Evolutionary conservation across 2,113 vertebrate species (phyloP).

Genomic region (Patagioenas fasciata): DNA sequence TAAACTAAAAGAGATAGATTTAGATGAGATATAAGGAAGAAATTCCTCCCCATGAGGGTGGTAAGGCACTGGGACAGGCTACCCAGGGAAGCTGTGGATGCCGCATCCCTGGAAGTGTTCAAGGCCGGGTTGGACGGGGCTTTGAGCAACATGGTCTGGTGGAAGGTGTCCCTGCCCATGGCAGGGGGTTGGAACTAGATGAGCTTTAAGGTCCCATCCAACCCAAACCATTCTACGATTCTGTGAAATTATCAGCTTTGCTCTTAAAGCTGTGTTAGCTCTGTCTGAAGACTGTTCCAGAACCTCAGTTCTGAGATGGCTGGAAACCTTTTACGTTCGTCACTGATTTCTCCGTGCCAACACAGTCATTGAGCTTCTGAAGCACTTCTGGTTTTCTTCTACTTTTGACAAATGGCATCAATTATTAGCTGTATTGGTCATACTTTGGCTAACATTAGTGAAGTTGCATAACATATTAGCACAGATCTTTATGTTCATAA

Average conservation of each 20-base stretch:
- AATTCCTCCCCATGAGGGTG: too few species aligned
- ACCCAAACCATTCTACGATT: too few species aligned
- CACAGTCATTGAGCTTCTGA: neutral
- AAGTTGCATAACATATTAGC: neutral
- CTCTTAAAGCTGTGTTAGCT: neutral
- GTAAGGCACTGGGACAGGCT: too few species aligned
- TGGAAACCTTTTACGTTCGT: neutral
- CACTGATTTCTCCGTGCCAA: neutral
- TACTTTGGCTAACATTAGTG: slow-evolving; percentile 4
- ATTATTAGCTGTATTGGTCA: neutral
- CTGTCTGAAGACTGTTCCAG: neutral
- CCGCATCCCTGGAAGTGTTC: too few species aligned
- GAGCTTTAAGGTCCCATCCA: too few species aligned
- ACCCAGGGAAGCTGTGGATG: too few species aligned
- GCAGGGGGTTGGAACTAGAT: too few species aligned
- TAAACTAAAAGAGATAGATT: too few species aligned
- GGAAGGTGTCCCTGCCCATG: too few species aligned
- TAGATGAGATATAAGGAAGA: too few species aligned
- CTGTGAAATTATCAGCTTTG: neutral
- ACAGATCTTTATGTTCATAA: neutral
- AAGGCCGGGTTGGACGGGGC: too few species aligned
- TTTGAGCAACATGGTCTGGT: too few species aligned
- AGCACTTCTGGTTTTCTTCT: neutral
- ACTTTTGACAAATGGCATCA: slow-evolving; percentile 1
- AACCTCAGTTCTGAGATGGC: neutral